Percentiles rank a stretch among this genome's conserved stretches.
These are phyloP conservation scores for Pipa parva DNA, from an alignment of 2,113 vertebrate genomes.

Conservation along the genomic window DNA sequence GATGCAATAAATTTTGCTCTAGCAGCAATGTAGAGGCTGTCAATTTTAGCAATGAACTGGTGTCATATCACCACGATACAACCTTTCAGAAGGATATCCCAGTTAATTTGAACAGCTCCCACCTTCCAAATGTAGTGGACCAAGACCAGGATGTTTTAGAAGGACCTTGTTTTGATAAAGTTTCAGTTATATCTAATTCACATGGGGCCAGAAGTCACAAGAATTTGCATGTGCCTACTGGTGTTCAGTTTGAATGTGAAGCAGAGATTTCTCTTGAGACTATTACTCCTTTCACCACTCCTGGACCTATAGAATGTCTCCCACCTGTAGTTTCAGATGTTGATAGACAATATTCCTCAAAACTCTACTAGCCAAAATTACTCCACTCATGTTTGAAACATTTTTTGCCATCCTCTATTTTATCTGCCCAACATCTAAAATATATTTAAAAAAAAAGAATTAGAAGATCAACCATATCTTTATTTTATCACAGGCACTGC, in stretches of 20 bases:
- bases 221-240: slow-evolving; percentile 46
- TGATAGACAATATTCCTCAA: slow-evolving; percentile 17
- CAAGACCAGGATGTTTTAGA: slow-evolving; percentile 42
- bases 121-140: slow-evolving; percentile 39
- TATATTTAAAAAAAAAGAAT: background rate
- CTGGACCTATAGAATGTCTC: slow-evolving; percentile 46
- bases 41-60: slow-evolving; percentile 68
- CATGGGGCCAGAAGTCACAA: slow-evolving; percentile 45
- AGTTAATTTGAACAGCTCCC: slow-evolving; percentile 48
- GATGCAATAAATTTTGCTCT: slow-evolving; percentile 59
- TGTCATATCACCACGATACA: slow-evolving; percentile 68
- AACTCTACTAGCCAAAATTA: slow-evolving; percentile 6
- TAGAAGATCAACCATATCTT: too few relatives aligned
- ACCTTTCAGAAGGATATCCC: slow-evolving; percentile 62
- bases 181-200: slow-evolving; percentile 44
- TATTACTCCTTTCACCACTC: slow-evolving; percentile 48
- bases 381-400: background rate
- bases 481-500: too few relatives aligned
- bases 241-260: slow-evolving; percentile 57
- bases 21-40: slow-evolving; percentile 59
- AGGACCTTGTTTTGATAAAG: slow-evolving; percentile 50
- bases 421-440: too few relatives aligned
- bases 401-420: too few relatives aligned
- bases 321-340: background rate
- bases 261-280: slow-evolving; percentile 62